Base-by-base conservation (phyloP, 2,888 invertebrate species). In the Clunio marinus region DNA sequence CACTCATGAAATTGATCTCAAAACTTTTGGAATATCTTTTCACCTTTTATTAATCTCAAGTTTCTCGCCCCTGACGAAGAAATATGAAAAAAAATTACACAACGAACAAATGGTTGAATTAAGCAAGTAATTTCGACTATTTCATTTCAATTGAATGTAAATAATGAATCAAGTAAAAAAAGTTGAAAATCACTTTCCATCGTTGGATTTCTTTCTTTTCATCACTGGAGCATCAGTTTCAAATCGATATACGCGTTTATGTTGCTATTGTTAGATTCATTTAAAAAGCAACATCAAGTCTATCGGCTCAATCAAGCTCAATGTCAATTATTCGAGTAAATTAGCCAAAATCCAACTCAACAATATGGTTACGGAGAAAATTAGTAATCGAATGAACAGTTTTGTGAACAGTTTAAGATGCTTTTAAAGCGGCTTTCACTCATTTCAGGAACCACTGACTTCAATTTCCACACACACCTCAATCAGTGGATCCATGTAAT, bases 111-210 rank as follows among this genome's bases (percentile, higher is more conserved):
- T 24, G 35, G 22, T 60, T 60, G 37, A 60, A 60, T 60, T 60
- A 60, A 60, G 60, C 60, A 60, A 60, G 60, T 60, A 60, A 60
- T 60, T 60, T 60, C 37, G 41, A 37, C 35, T 60, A 60, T 60
- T 60, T 60, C 13, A 37, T 32, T 60, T 37, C 60, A 35, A 60
- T 60, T 60, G 60, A 22, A 60, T 60, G 35, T 60, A 60, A 60
- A 60, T 37, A 60, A 37, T 60, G 24, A 37, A 20, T n/a, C n/a
- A 20, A 28, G 32, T 10, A 46, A 32, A 60, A 60, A 60, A 60
- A 37, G 35, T 60, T 22, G n/a, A 57, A 57, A 57, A 57, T 57
- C 57, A 57, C 27, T 57, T 57, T 57, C n/a, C 25, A 57, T 57
- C 27, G 20, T 22, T 22, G 25, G n/a, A n/a, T 27, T 57, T 27